Conservation (phyloP, 2,888 invertebrate genomes). For the Copidosoma aretas region DNA sequence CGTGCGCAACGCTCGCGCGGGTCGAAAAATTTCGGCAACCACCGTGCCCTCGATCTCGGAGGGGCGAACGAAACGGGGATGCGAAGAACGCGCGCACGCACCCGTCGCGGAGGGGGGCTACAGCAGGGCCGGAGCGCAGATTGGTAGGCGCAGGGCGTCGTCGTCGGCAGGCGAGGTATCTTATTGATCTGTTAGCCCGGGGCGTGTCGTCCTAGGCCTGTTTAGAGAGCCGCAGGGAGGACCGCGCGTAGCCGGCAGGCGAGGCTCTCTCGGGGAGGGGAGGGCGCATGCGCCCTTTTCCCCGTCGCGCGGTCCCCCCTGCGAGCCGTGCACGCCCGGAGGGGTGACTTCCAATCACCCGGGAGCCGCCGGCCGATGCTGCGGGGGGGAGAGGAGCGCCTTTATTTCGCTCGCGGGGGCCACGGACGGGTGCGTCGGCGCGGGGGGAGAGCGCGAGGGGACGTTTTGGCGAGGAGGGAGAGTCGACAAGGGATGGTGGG, state of each 20-base stretch:
- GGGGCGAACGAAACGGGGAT: background rate
- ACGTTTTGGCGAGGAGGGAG: conserved; percentile 2
- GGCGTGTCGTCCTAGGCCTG: conserved; percentile 63
- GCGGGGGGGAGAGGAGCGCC: conserved; percentile 38
- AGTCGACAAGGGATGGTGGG: background rate
- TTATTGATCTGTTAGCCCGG: conserved; percentile 64
- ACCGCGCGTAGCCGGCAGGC: conserved; percentile 57
- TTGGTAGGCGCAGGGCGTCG: conserved; percentile 52
- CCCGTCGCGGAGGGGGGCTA: background rate
- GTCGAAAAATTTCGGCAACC: too few species aligned
- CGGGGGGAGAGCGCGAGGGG: background rate
- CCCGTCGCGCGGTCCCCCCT: background rate
- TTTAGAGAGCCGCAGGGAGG: conserved; percentile 59
- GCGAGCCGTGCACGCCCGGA: conserved; percentile 52
- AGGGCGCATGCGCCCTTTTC: conserved; percentile 53
- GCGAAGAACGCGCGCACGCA: too few species aligned
- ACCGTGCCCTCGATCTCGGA: too few species aligned
- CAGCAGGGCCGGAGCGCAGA: conserved; percentile 28
- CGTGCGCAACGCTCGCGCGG: too few species aligned
- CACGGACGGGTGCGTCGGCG: conserved; percentile 4
- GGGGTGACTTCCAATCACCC: conserved; percentile 62
- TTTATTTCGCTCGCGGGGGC: conserved; percentile 45
- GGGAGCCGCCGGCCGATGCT: conserved; percentile 53
- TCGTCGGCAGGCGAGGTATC: conserved; percentile 59
- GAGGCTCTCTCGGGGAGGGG: conserved; percentile 30